Base-by-base conservation (phyloP, 2,888 invertebrate genomes). In the Cosmia pyralina region DNA sequence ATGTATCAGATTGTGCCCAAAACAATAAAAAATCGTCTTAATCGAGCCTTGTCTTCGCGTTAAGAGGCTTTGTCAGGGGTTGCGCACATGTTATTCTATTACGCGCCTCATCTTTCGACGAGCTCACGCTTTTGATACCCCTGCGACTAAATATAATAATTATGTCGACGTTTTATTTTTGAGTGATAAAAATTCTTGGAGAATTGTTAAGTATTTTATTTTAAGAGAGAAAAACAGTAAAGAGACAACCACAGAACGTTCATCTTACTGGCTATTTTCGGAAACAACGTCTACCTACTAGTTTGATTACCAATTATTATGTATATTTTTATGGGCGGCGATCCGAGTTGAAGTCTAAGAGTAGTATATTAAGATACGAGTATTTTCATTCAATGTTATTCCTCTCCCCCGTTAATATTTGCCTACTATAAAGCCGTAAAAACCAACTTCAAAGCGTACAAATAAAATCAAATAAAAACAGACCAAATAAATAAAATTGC, bases 11-110 rank as follows among this genome's bases (percentile, higher is more conserved):
- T 68, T 75, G 64, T 75, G n/a, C 53, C 58, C 63, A 46, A 75
- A 77, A 81, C 57, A 81, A 82, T 78, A 82, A 74, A 78, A 81
- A 81, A 65, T 50, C 46, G 46, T 48, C 60, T 77, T 81, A 78
- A 81, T 81, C 74, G 81, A 65, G 74, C 53, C 57, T 68, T 62
- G 57, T 71, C 60, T 74, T 48, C 65, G 58, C 68, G 70, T 82
- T 81, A 78, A 78, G 70, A 66, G 70, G 78, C 70, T 81, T 82
- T 81, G 74, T 71, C 70, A 58, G 59, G 63, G 48, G 60, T 68
- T 59, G 58, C 44, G 65, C 68, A 70, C 80, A 65, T 77, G 77
- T 71, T 66, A 82, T 69, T 78, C 78, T 71, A 81, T 81, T 81
- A 81, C 65, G 55, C 69, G 60, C n/a, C 66, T 66, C 34, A 71